phyloP scores from a whole-genome alignment of 53 echinoderm and acorn worm species.

The Henricia sp. region DNA sequence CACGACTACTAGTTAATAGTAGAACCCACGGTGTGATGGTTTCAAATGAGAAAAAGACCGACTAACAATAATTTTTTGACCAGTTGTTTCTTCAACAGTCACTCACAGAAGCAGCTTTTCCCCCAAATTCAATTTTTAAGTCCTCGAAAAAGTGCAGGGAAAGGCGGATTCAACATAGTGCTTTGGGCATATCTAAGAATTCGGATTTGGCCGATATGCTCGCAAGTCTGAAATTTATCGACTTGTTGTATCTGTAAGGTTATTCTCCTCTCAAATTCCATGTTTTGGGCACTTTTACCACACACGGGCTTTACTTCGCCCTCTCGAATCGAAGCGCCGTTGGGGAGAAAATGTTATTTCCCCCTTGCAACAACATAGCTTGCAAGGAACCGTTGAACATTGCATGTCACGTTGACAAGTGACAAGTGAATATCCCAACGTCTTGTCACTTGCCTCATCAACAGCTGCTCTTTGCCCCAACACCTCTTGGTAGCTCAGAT shows the following conservation, averaged over 20 bases:
- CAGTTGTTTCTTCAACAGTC: too few relatives aligned
- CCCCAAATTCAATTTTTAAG: too few relatives aligned
- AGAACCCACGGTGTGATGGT: too few relatives aligned
- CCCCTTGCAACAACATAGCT: conserved; percentile 8
- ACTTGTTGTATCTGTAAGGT: conserved; percentile 20
- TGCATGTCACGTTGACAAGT: conserved; percentile 40
- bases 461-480: conserved; percentile 10
- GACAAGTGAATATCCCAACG: conserved; percentile 19
- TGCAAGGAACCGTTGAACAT: background rate
- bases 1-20: too few relatives aligned
- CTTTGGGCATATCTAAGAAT: too few relatives aligned
- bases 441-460: conserved; percentile 33
- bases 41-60: too few relatives aligned
- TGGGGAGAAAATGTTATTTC: conserved; percentile 42
- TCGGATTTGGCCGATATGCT: too few relatives aligned
- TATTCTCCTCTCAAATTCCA: conserved; percentile 23
- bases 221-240: background rate
- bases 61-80: too few relatives aligned
- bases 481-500: background rate
- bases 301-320: conserved; percentile 11
- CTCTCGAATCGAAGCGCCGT: conserved; percentile 5
- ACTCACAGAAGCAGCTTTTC: too few relatives aligned
- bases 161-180: too few relatives aligned
- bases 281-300: conserved; percentile 7
- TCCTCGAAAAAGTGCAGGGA: too few relatives aligned